These are phyloP conservation scores for Arion vulgaris DNA, from an alignment of 1,140 invertebrate species.

Conservation along the genomic window DNA sequence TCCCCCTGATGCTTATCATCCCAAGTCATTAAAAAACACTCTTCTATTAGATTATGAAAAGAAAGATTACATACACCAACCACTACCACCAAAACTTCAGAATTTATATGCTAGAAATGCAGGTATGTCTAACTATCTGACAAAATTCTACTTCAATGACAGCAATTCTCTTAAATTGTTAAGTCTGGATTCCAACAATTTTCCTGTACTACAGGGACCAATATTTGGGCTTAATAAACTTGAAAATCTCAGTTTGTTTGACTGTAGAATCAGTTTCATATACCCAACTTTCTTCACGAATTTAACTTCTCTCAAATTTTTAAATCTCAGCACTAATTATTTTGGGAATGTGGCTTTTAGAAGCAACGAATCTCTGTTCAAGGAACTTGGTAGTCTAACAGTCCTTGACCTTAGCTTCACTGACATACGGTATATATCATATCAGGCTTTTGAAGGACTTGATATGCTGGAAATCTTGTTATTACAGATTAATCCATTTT, in stretches of 20 bases:
- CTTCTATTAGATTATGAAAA: background rate
- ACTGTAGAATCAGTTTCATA: background rate
- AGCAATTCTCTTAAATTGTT: background rate
- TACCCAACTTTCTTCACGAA: background rate
- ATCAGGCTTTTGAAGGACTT: background rate
- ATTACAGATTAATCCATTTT: background rate
- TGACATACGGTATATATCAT: background rate
- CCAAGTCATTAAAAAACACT: background rate
- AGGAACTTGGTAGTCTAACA: background rate
- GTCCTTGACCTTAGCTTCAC: background rate
- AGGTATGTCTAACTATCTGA: background rate
- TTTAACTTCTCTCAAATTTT: background rate
- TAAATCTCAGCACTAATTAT: background rate
- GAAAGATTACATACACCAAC: background rate
- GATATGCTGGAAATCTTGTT: background rate
- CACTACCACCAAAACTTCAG: conserved; percentile 1
- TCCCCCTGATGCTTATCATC: background rate
- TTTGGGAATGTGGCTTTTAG: background rate
- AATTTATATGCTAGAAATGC: background rate
- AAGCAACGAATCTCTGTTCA: background rate
- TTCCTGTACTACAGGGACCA: background rate
- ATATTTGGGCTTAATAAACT: background rate
- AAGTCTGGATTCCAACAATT: background rate
- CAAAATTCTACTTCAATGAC: background rate
- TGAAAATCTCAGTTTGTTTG: background rate